Conservation (phyloP, 2,113 vertebrate genomes). For the Hippocampus guttulatus region DNA sequence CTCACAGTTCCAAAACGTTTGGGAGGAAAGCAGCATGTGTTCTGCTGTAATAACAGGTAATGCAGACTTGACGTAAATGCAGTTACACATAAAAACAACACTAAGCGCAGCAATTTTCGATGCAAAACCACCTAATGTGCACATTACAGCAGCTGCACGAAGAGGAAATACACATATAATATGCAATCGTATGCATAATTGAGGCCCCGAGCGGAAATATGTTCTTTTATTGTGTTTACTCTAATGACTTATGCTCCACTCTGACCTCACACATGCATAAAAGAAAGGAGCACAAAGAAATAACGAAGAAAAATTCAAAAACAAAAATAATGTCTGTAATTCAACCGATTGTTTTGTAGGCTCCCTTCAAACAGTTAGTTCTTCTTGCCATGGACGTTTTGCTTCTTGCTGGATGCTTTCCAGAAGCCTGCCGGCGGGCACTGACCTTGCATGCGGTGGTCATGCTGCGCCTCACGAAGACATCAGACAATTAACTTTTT, state of each 20-base stretch:
- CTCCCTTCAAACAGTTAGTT: conserved; percentile 29
- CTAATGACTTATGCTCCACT: not conserved
- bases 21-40: not conserved
- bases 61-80: not conserved
- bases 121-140: not conserved
- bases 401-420: not conserved
- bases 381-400: not conserved
- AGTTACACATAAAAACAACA: not conserved
- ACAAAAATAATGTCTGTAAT: not conserved
- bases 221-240: conserved; percentile 10
- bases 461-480: not conserved
- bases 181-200: conserved; percentile 3
- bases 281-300: conserved; percentile 8
- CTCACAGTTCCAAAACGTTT: too few species aligned
- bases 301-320: not conserved
- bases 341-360: conserved; percentile 36
- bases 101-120: not conserved
- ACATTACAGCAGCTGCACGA: not conserved
- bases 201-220: not conserved
- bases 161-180: not conserved
- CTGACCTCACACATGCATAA: not conserved
- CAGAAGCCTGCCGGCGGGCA: not conserved
- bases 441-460: not conserved
- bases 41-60: not conserved
- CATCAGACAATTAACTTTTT: not conserved